Conservation (phyloP, 2,888 invertebrate species). For the Spialia ferax region DNA sequence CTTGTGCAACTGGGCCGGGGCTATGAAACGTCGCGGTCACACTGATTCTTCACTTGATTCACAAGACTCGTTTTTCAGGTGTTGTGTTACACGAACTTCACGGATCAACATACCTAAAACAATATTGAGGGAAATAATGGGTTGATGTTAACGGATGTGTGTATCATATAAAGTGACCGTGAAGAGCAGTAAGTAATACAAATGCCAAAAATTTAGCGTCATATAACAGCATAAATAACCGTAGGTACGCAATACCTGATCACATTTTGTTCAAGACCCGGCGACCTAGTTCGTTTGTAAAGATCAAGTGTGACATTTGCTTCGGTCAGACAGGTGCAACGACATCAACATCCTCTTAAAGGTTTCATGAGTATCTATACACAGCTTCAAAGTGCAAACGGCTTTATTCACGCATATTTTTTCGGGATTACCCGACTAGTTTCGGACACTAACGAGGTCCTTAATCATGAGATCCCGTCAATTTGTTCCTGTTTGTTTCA, state of each 20-base stretch:
- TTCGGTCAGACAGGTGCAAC: constrained; percentile 39
- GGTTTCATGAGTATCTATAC: no score
- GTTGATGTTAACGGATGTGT: constrained; percentile 3
- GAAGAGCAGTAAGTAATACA: constrained; percentile 12
- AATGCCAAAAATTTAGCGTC: constrained; percentile 22
- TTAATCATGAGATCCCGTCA: no score
- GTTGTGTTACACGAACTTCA: constrained; percentile 56
- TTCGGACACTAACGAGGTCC: no score
- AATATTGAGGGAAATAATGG: constrained; percentile 50
- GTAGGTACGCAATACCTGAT: constrained; percentile 26
- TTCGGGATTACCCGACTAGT: no score
- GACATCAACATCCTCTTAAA: constrained; percentile 38
- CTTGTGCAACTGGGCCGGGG: constrained; percentile 76
- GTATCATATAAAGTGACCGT: constrained; percentile 9
- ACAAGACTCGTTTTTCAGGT: constrained; percentile 61
- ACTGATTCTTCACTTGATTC: constrained; percentile 65
- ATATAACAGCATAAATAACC: constrained; percentile 14
- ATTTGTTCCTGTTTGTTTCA: no score
- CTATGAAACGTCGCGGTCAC: constrained; percentile 76
- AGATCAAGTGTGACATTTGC: constrained; percentile 47
- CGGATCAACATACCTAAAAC: constrained; percentile 51
- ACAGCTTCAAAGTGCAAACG: no score
- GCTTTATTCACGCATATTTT: no score
- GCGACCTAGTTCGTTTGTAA: constrained; percentile 38
- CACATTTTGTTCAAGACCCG: constrained; percentile 38